phyloP scores from a whole-genome alignment of 2,888 invertebrate genomes.

The Agrochola circellaris region DNA sequence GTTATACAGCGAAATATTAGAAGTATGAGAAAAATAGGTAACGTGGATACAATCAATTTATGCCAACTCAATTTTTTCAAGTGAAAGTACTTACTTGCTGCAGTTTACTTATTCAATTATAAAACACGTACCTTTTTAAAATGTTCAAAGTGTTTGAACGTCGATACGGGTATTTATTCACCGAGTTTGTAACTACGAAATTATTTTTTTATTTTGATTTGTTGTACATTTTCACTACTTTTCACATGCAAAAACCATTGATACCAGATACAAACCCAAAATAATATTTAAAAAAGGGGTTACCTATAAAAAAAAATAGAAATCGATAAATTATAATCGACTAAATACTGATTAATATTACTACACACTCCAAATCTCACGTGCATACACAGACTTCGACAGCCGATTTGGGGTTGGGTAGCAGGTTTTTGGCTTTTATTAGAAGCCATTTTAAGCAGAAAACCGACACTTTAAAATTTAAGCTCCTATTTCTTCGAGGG shows the following conservation, averaged over 20 bases:
- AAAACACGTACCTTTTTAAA: slow-evolving; percentile 34
- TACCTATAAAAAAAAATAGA: not conserved
- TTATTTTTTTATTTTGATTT: slow-evolving; percentile 41
- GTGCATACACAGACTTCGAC: not conserved
- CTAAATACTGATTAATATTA: slow-evolving; percentile 1
- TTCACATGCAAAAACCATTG: slow-evolving; percentile 22
- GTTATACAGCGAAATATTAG: not conserved
- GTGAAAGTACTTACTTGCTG: slow-evolving; percentile 56
- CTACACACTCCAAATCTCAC: not conserved
- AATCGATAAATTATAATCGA: not conserved
- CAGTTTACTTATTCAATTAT: not conserved
- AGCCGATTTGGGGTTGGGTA: too few species aligned
- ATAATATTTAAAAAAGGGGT: not conserved
- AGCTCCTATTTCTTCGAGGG: too few species aligned
- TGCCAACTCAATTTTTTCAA: slow-evolving; percentile 66
- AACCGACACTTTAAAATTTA: too few species aligned
- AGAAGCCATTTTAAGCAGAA: too few species aligned
- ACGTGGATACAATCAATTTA: slow-evolving; percentile 40
- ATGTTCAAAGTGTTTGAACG: slow-evolving; percentile 12
- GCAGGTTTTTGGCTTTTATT: too few species aligned
- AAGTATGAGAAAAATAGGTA: slow-evolving; percentile 14
- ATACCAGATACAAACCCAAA: slow-evolving; percentile 12
- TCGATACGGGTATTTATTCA: slow-evolving; percentile 5
- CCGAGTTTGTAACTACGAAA: not conserved
- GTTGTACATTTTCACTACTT: slow-evolving; percentile 40